These are phyloP conservation scores for Nannoperca obscura DNA, from an alignment of 2,797 vertebrate genomes.

Conservation along the genomic window DNA sequence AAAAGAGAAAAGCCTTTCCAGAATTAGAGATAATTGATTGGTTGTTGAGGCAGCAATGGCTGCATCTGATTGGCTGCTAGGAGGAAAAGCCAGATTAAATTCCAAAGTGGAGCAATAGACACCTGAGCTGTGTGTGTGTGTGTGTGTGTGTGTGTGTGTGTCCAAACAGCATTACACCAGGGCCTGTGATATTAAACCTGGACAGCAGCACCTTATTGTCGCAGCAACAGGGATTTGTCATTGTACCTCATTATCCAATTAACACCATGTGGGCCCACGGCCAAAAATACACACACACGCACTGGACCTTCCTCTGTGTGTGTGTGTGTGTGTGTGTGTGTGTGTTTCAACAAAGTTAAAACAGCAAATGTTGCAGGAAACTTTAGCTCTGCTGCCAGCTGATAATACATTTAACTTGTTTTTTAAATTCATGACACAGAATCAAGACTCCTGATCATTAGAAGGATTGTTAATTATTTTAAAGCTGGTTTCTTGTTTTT, in stretches of 20 bases:
- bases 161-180: conserved; percentile 85
- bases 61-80: conserved; percentile 92
- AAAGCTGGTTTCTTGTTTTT: conserved; percentile 21
- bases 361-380: conserved; percentile 67
- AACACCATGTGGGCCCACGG: conserved; percentile 85
- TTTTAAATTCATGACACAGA: conserved; percentile 28
- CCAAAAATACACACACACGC: conserved; percentile 65
- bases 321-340: conserved; percentile 21
- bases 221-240: conserved; percentile 98
- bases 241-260: conserved; percentile 99
- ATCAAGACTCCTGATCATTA: conserved; percentile 15
- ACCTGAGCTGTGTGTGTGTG: conserved; percentile 81
- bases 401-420: conserved; percentile 36
- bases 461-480: conserved; percentile 33
- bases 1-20: conserved; percentile 77
- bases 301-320: conserved; percentile 23
- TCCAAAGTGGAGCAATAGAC: conserved; percentile 89
- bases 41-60: conserved; percentile 89
- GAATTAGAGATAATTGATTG: conserved; percentile 97
- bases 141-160: conserved; percentile 62
- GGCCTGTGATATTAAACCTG: conserved; percentile 97
- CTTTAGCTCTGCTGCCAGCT: conserved; percentile 64
- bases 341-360: conserved; percentile 66
- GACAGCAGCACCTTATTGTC: conserved; percentile 99
- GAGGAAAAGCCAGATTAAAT: conserved; percentile 95